Percentiles rank a stretch among this genome's conserved stretches.
Evolutionary conservation across 1,140 invertebrate species (phyloP).

Genomic region (Sarcophaga peregrina): DNA sequence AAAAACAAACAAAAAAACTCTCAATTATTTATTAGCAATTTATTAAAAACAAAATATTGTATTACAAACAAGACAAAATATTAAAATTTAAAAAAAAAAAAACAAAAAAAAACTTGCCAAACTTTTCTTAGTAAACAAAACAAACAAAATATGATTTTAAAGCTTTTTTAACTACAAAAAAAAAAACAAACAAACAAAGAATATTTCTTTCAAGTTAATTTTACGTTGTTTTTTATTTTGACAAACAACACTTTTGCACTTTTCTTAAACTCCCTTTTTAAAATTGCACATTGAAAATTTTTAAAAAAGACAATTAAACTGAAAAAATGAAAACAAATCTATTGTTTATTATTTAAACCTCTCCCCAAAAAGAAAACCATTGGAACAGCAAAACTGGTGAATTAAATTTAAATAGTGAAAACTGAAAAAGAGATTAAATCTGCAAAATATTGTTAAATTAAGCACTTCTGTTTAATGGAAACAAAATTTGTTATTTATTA

Average conservation of each 20-base stretch:
- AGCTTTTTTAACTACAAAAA: not conserved
- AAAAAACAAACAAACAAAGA: no score
- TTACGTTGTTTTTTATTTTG: no score
- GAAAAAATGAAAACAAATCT: no score
- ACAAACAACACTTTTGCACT: no score
- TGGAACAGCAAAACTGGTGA: no score
- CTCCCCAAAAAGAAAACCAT: no score
- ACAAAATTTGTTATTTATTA: conserved; percentile 21
- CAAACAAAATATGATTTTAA: not conserved
- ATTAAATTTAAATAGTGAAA: not conserved
- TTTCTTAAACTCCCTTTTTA: no score
- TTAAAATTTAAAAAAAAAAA: not conserved
- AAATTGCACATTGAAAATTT: no score
- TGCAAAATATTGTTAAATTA: conserved; percentile 31
- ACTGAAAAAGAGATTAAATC: no score
- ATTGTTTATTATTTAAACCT: no score
- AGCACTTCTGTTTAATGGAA: not conserved
- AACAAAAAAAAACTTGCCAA: not conserved
- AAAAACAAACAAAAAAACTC: not conserved
- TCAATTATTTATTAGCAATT: conserved; percentile 32
- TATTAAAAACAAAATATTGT: not conserved
- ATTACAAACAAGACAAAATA: not conserved
- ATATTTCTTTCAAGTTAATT: no score
- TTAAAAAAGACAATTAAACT: no score
- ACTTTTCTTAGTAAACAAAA: not conserved